phyloP scores from a whole-genome alignment of 2,888 invertebrate genomes.

The Tromatobia lineatoria region DNA sequence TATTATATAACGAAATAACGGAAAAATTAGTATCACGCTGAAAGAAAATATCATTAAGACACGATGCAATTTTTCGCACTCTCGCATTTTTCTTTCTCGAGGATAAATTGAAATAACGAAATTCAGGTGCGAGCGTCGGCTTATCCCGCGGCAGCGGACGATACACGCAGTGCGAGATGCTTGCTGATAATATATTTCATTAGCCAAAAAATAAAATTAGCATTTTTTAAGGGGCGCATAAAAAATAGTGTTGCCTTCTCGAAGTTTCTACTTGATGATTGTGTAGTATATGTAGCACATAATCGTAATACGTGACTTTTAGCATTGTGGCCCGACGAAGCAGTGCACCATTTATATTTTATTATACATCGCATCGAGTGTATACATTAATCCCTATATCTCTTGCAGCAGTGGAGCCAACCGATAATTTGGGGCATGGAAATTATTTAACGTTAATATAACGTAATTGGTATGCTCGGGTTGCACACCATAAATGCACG shows the following conservation, averaged over 20 bases:
- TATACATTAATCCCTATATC: slow-evolving; percentile 58
- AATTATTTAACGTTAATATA: slow-evolving; percentile 58
- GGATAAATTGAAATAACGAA: slow-evolving; percentile 47
- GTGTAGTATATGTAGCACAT: neutral
- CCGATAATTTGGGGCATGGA: slow-evolving; percentile 58
- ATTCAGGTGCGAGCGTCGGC: slow-evolving; percentile 18
- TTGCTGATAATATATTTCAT: slow-evolving; percentile 46
- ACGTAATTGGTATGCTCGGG: slow-evolving; percentile 27
- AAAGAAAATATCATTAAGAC: slow-evolving; percentile 26
- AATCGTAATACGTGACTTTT: neutral
- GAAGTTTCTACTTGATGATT: slow-evolving; percentile 2
- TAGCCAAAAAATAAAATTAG: slow-evolving; percentile 50
- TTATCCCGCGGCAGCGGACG: slow-evolving; percentile 6
- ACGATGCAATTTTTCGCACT: neutral
- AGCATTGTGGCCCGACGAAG: neutral
- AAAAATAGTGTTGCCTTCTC: neutral
- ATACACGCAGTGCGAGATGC: neutral
- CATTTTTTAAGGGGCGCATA: slow-evolving; percentile 49
- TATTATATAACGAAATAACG: neutral
- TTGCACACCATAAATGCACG: slow-evolving; percentile 10
- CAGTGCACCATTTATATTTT: slow-evolving; percentile 24
- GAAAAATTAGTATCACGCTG: slow-evolving; percentile 1
- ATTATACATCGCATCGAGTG: slow-evolving; percentile 44
- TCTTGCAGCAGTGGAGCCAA: slow-evolving; percentile 29
- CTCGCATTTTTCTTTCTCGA: slow-evolving; percentile 24